phyloP scores from a whole-genome alignment of 35 echinoderm and acorn worm species.

The Eucidaris tribuloides region DNA sequence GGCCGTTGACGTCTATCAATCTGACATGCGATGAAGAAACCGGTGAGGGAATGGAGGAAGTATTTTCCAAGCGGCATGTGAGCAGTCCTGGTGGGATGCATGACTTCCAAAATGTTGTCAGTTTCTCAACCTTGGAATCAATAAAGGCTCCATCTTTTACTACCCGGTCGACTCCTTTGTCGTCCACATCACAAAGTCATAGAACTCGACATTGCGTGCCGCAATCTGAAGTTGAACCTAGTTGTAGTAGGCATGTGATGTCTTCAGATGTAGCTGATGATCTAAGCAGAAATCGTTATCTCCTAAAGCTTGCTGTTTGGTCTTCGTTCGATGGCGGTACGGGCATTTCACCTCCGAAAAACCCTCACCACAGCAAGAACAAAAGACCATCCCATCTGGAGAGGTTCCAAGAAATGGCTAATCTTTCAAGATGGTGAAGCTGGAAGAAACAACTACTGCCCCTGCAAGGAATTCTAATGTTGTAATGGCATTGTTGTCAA shows the following conservation, averaged over 20 bases:
- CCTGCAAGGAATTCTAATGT: no score
- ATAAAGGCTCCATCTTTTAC: background rate
- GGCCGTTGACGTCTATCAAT: background rate
- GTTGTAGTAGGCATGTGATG: background rate
- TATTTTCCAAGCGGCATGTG: no score
- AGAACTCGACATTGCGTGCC: background rate
- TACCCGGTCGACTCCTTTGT: background rate
- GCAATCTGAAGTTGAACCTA: background rate
- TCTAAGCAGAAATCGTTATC: slow-evolving; percentile 6
- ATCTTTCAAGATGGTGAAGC: background rate
- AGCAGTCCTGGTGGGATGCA: no score
- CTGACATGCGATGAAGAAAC: no score
- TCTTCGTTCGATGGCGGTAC: background rate
- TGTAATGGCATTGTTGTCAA: no score
- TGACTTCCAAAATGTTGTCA: no score
- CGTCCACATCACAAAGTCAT: background rate
- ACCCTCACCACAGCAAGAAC: background rate
- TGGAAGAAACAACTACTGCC: no score
- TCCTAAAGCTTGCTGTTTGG: background rate
- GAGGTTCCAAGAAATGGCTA: background rate
- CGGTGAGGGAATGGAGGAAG: no score
- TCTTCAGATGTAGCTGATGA: background rate
- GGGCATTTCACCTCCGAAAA: background rate
- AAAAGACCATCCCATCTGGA: background rate
- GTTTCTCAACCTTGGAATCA: no score